phyloP scores from a whole-genome alignment of 2,113 vertebrate genomes.

The Laticauda colubrina region DNA sequence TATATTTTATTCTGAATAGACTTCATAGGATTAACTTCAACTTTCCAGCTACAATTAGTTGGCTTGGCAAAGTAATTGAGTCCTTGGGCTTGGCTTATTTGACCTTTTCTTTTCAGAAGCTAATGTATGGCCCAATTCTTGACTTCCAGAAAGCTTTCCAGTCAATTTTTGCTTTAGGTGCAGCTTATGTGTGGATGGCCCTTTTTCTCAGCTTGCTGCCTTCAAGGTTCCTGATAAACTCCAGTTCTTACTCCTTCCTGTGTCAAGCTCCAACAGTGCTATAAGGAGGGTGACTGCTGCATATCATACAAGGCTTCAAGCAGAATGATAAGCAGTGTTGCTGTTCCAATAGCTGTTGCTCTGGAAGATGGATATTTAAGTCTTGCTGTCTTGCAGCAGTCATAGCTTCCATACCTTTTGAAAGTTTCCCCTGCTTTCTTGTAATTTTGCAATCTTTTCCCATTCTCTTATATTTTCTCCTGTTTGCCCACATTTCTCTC shows the following conservation, averaged over 20 bases:
- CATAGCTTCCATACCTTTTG: neutral
- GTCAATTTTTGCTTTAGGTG: neutral
- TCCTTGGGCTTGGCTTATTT: neutral
- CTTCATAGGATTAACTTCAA: neutral
- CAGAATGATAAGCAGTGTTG: neutral
- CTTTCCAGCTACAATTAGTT: neutral
- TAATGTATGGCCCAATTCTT: neutral
- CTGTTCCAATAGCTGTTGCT: neutral
- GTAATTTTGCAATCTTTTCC: neutral
- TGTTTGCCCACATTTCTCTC: neutral
- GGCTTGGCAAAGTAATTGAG: neutral
- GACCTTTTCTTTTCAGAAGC: neutral
- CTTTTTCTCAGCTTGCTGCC: neutral
- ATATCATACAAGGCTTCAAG: neutral
- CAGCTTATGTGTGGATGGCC: neutral
- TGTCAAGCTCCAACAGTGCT: no score
- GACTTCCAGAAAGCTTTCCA: neutral
- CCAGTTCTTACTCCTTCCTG: no score
- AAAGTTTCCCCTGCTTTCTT: neutral
- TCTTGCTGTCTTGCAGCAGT: neutral
- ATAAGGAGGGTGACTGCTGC: neutral
- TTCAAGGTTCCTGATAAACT: neutral
- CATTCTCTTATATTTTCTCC: neutral
- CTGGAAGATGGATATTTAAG: neutral
- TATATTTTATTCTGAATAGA: neutral